Evolutionary conservation across 2,888 invertebrate species (phyloP).

Genomic region (Oeneis ivallda): DNA sequence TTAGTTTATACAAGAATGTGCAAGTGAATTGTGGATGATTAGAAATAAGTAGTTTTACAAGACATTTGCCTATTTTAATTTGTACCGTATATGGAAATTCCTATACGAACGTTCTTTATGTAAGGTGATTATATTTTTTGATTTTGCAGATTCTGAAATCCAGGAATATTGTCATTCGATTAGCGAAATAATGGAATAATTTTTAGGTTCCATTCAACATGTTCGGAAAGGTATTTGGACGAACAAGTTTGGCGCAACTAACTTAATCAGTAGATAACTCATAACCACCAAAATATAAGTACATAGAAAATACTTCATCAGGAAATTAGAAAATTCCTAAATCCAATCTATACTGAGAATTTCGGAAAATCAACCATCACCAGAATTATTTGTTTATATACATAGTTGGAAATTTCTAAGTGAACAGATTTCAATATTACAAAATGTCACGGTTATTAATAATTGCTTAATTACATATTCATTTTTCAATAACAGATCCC

Average conservation of each 20-base stretch:
- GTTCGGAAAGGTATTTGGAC: neutral
- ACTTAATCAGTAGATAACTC: neutral
- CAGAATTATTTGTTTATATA: neutral
- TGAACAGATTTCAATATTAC: neutral
- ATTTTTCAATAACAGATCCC: too few relatives aligned
- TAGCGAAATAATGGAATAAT: neutral
- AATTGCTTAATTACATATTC: too few relatives aligned
- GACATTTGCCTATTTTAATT: neutral
- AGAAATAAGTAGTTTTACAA: neutral
- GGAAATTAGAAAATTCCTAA: conserved; percentile 5
- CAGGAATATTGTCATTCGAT: neutral
- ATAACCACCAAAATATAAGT: conserved; percentile 1
- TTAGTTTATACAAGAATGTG: neutral
- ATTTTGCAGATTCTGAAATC: too few relatives aligned
- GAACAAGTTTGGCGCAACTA: neutral
- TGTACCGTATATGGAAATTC: neutral
- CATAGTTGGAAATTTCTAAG: neutral
- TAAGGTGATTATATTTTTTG: neutral
- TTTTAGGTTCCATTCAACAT: neutral
- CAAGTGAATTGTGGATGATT: neutral
- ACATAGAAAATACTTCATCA: conserved; percentile 5
- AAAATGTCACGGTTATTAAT: too few relatives aligned
- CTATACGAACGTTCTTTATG: conserved; percentile 2
- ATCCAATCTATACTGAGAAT: neutral
- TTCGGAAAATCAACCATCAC: neutral